Conservation (phyloP, 1,140 invertebrate genomes). For the Aphaenogaster floridana region DNA sequence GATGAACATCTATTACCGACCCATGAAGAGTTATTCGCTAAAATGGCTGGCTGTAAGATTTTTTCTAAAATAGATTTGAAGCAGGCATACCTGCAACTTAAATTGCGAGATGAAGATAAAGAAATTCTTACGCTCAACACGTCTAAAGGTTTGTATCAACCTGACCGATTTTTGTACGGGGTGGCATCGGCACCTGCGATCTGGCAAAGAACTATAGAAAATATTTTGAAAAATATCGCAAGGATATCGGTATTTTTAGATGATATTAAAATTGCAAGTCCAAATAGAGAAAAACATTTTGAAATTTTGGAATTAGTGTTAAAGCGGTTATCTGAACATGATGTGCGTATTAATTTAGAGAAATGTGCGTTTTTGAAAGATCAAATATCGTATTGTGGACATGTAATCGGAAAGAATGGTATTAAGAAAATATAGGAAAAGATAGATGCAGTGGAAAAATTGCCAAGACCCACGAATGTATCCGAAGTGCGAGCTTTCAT, state of each 20-base stretch:
- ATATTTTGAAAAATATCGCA: not conserved
- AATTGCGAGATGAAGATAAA: not conserved
- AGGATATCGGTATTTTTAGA: not conserved
- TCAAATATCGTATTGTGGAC: conserved; percentile 36
- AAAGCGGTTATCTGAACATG: not conserved
- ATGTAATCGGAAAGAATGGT: conserved; percentile 22
- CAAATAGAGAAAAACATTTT: not conserved
- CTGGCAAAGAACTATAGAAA: not conserved
- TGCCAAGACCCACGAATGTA: conserved; percentile 41
- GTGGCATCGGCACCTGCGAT: not conserved
- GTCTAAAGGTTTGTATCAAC: not conserved
- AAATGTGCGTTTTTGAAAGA: conserved; percentile 57
- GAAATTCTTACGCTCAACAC: not conserved
- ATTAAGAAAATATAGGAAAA: conserved; percentile 58
- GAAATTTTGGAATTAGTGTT: conserved; percentile 5
- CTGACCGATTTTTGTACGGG: not conserved
- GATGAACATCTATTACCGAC: not conserved
- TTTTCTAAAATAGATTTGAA: conserved; percentile 10
- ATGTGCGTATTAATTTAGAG: conserved; percentile 20
- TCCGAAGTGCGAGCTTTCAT: conserved; percentile 54
- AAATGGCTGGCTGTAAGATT: not conserved
- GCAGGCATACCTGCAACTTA: not conserved
- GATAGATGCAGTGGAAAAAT: conserved; percentile 53
- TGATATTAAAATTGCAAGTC: conserved; percentile 10
- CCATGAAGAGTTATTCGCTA: not conserved